A percentile compares a stretch with the other conserved stretches of the same genome.
phyloP scores from a whole-genome alignment of 2,113 vertebrate species.

The Pomatostomus ruficeps region DNA sequence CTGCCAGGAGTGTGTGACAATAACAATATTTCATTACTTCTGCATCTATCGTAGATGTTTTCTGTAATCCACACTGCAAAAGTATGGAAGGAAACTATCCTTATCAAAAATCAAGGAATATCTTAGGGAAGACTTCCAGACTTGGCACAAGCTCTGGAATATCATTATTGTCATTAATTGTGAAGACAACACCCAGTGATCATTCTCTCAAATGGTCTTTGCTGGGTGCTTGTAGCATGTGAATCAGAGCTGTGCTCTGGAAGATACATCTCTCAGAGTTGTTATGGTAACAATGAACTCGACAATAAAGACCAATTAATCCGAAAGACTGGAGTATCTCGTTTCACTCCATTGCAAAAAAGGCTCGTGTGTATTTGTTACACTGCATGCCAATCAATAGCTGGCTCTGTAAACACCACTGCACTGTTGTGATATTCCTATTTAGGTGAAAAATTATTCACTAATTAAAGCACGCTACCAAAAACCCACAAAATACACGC shows the following conservation, averaged over 20 bases:
- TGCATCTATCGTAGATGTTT: background rate
- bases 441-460: background rate
- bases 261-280: constrained; percentile 25
- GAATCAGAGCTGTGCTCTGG: constrained; percentile 6
- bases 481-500: background rate
- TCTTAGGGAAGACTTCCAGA: background rate
- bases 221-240: background rate
- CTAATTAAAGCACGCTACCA: background rate
- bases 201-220: background rate
- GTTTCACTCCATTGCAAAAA: background rate
- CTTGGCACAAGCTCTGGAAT: background rate
- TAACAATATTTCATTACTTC: background rate
- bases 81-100: background rate
- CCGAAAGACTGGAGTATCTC: background rate
- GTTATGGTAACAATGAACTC: constrained; percentile 61
- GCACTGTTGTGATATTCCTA: background rate
- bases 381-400: background rate
- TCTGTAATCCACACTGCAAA: background rate
- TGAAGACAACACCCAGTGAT: background rate
- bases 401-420: background rate
- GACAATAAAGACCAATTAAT: background rate
- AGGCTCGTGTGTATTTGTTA: constrained; percentile 1
- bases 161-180: background rate
- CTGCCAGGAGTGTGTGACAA: background rate
- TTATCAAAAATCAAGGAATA: background rate